Evolutionary conservation across 2,888 invertebrate species (phyloP).

Genomic region (Tiliacea citrago): DNA sequence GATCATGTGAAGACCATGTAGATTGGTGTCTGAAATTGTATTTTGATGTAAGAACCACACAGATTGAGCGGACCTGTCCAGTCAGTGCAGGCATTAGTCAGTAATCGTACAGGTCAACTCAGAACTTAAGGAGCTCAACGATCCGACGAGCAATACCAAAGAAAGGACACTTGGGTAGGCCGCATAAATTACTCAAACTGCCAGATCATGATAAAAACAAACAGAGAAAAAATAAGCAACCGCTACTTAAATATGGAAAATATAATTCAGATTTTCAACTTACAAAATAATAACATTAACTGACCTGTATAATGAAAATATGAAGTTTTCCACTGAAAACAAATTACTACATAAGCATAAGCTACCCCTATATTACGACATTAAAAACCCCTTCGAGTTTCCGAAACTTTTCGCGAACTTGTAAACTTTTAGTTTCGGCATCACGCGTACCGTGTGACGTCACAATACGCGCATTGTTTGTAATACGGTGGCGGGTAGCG

Average conservation of each 20-base stretch:
- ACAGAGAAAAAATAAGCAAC: neutral
- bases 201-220: too few species aligned
- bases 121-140: too few species aligned
- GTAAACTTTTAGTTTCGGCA: constrained; percentile 22
- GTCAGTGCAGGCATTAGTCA: too few species aligned
- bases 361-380: neutral
- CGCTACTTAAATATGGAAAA: neutral
- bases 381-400: neutral
- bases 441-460: constrained; percentile 41
- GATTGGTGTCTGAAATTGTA: too few species aligned
- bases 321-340: neutral
- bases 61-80: too few species aligned
- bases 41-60: too few species aligned
- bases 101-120: too few species aligned
- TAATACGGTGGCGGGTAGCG: neutral
- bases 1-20: too few species aligned
- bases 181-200: too few species aligned
- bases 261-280: neutral
- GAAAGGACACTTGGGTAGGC: too few species aligned
- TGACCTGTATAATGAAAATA: neutral
- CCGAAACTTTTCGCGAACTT: neutral
- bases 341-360: neutral
- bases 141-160: too few species aligned
- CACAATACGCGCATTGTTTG: neutral
- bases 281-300: neutral